Conservation (phyloP, 2,888 invertebrate species). For the Dryadula phaetusa region DNA sequence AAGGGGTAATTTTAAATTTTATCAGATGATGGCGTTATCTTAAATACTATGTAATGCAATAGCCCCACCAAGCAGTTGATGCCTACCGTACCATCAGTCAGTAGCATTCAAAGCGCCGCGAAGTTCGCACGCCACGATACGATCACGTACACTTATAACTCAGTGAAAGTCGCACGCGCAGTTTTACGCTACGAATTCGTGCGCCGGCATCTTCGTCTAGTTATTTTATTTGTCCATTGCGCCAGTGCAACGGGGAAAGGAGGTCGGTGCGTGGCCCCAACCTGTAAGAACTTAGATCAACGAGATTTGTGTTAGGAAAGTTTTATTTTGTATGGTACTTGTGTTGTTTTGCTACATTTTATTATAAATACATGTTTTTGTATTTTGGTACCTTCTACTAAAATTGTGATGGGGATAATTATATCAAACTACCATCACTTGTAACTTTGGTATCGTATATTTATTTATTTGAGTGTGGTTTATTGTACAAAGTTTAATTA, state of each 20-base stretch:
- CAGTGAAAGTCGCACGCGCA: constrained; percentile 79
- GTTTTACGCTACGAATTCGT: constrained; percentile 76
- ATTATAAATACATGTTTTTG: not conserved
- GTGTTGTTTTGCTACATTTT: constrained; percentile 63
- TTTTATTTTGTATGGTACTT: constrained; percentile 60
- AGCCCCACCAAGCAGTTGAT: constrained; percentile 52
- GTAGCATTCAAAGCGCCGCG: constrained; percentile 72
- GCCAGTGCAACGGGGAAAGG: constrained; percentile 82
- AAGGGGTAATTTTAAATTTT: constrained; percentile 66
- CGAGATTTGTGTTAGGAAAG: constrained; percentile 63
- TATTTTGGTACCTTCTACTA: constrained; percentile 17
- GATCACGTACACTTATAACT: constrained; percentile 61
- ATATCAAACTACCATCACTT: constrained; percentile 30
- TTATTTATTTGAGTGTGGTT: not conserved
- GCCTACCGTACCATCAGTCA: constrained; percentile 52
- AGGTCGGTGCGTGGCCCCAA: constrained; percentile 74
- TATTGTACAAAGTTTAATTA: constrained; percentile 21
- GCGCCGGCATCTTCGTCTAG: constrained; percentile 78
- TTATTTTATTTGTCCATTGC: constrained; percentile 80
- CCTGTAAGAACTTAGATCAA: constrained; percentile 62
- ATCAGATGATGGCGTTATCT: constrained; percentile 62
- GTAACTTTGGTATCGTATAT: not conserved
- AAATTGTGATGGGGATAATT: constrained; percentile 11
- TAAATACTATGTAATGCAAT: constrained; percentile 40
- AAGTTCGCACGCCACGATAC: constrained; percentile 69